phyloP scores from a whole-genome alignment of 1,140 invertebrate species.

The Parapsyche elsis region DNA sequence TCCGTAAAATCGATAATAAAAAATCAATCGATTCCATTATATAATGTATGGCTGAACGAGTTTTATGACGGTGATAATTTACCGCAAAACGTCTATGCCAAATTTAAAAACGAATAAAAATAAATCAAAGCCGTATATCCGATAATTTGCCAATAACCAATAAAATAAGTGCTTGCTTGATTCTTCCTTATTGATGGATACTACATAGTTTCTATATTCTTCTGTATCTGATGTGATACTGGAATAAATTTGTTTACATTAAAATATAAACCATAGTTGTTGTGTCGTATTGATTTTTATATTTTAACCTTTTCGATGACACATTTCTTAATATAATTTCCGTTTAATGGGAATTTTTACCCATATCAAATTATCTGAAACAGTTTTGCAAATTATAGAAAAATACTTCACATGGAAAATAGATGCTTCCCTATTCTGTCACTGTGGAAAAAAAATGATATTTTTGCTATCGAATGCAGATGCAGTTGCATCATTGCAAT shows the following conservation, averaged over 20 bases:
- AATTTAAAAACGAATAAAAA: slow-evolving; percentile 25
- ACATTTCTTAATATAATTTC: neutral
- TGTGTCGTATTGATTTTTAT: neutral
- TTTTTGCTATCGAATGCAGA: neutral
- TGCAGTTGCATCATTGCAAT: slow-evolving; percentile 29
- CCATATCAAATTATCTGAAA: no score
- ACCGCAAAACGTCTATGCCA: neutral
- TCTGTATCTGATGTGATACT: neutral
- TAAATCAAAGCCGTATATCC: slow-evolving; percentile 10
- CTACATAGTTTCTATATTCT: slow-evolving; percentile 12
- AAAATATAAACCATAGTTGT: neutral
- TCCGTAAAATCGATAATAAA: neutral
- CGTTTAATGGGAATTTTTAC: neutral
- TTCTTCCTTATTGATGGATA: neutral
- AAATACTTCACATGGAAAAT: no score
- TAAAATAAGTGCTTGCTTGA: neutral
- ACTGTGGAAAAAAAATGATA: neutral
- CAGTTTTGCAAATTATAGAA: no score
- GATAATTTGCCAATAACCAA: slow-evolving; percentile 28
- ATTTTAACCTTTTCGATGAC: no score
- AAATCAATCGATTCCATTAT: slow-evolving; percentile 5
- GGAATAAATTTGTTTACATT: slow-evolving; percentile 30
- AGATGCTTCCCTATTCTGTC: no score
- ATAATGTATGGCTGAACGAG: neutral
- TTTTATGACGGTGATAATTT: slow-evolving; percentile 21